Conservation (phyloP, 2,797 vertebrate species). For the Sternotherus odoratus region DNA sequence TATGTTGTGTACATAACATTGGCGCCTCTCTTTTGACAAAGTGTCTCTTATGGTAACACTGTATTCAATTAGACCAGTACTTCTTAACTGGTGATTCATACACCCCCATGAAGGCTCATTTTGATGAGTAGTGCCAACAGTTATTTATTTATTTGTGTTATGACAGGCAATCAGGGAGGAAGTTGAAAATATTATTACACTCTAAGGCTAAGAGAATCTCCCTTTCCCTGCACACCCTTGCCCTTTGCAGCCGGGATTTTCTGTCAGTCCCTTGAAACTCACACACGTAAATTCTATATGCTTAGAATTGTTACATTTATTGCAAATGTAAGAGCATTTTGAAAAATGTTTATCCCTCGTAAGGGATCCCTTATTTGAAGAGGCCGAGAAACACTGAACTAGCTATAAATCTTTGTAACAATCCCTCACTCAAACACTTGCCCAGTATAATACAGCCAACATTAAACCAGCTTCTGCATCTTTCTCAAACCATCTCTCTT, state of each 20-base stretch:
- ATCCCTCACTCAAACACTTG: slow-evolving; percentile 19
- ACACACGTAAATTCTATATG: rapidly evolving
- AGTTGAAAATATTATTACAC: not conserved
- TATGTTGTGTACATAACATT: not conserved
- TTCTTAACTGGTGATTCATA: not conserved
- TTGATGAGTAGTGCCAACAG: not conserved
- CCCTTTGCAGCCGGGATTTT: not conserved
- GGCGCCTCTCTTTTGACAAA: not conserved
- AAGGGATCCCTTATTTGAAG: not conserved
- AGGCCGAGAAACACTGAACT: not conserved
- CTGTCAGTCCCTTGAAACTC: not conserved
- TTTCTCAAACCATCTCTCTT: slow-evolving; percentile 1
- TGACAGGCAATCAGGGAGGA: not conserved
- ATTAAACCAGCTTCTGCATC: slow-evolving; percentile 72
- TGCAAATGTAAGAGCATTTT: not conserved
- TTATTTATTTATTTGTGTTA: not conserved
- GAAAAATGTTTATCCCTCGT: not conserved
- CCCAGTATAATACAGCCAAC: slow-evolving; percentile 40
- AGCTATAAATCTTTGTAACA: not conserved
- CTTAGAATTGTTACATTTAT: not conserved
- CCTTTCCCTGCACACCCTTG: not conserved
- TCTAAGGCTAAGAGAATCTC: not conserved
- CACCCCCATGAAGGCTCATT: not conserved
- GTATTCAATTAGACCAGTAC: not conserved
- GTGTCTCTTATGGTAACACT: not conserved